These are phyloP conservation scores for Amblyopsis hoosieri DNA, from an alignment of 2,797 vertebrate genomes.

Conservation along the genomic window DNA sequence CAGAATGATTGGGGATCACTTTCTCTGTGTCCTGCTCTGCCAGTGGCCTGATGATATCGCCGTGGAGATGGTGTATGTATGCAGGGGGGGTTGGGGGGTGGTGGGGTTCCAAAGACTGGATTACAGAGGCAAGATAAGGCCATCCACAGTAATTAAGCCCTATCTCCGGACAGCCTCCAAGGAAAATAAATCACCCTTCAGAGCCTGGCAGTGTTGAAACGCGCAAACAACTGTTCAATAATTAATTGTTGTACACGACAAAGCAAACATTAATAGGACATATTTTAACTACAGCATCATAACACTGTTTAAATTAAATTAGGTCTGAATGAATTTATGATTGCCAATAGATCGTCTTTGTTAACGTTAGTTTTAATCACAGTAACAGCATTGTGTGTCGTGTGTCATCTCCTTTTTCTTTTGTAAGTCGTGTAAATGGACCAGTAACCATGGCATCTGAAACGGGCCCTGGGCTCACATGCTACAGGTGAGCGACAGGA, in stretches of 20 bases:
- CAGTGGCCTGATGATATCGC: conserved; percentile 52
- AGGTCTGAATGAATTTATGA: conserved; percentile 80
- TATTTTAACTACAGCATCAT: conserved; percentile 78
- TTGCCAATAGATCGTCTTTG: conserved; percentile 84
- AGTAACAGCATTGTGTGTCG: conserved; percentile 69
- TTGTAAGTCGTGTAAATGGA: conserved; percentile 55
- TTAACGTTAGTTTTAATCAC: conserved; percentile 78
- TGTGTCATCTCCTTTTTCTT: conserved; percentile 53
- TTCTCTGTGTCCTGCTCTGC: conserved; percentile 57
- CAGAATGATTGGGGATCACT: conserved; percentile 69
- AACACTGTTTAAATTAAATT: conserved; percentile 84
- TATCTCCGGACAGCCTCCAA: conserved; percentile 68
- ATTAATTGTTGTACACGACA: conserved; percentile 89
- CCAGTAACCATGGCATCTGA: conserved; percentile 35
- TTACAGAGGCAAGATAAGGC: conserved; percentile 80
- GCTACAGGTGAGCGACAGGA: no score
- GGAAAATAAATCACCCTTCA: conserved; percentile 87
- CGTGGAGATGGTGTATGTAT: conserved; percentile 44
- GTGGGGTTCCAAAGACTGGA: conserved; percentile 60
- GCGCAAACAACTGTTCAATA: conserved; percentile 91
- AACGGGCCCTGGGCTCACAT: no score
- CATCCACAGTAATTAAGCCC: conserved; percentile 84
- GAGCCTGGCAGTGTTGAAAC: conserved; percentile 82
- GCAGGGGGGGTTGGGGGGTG: conserved; percentile 5
- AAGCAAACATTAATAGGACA: conserved; percentile 84